Base-by-base conservation (phyloP, 2,797 vertebrate genomes). In the Aythya fuligula region DNA sequence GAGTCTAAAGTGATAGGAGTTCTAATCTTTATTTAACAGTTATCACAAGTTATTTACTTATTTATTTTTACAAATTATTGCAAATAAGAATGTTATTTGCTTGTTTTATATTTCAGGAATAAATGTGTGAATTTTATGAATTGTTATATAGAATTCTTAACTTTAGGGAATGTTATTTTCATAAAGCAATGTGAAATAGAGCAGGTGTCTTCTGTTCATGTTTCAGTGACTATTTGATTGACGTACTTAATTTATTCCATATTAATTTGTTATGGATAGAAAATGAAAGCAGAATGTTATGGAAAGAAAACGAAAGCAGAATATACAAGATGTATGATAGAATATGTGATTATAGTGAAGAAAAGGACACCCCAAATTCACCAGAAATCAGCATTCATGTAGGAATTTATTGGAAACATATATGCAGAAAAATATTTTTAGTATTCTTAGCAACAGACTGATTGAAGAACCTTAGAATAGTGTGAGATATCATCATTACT, bases 221-320 rank as follows among this genome's bases (percentile, higher is more conserved):
- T 58, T 87, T 61, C 77, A 75, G 57, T 75, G 61, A 91, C 75
- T 70, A 71, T 65, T 82, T 87, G 89, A 87, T 60, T 77, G 77
- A 91, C 65, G 58, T 51, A 60, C 28, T 82, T 67, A 88, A 77
- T 77, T 53, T n/a, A 82, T 73, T 86, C 58, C 18, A 60, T 67
- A 76, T 86, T 71, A 53, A 65, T 81, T 81, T 71, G 62, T 54
- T 91, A 69, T 51, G 53, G 76, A 87, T 45, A 87, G 41, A 53
- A 86, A 87, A 61, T 82, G 65, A 73, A 51, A 82, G 43, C 49
- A 91, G 57, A 73, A 87, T 67, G 17, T 43, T 66, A 82, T 54
- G 17, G 45, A 87, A 45, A 87, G 41, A 53, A 86, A 87, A 61
- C 71, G 51, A 73, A 51, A 82, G 51, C 49, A 91, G 57, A 73